Evolutionary conservation across 92 coral and sea anemone genomes (phyloP), one percentile per base, ranked within the genome.

Genomic region (Paramuricea clavata): DNA sequence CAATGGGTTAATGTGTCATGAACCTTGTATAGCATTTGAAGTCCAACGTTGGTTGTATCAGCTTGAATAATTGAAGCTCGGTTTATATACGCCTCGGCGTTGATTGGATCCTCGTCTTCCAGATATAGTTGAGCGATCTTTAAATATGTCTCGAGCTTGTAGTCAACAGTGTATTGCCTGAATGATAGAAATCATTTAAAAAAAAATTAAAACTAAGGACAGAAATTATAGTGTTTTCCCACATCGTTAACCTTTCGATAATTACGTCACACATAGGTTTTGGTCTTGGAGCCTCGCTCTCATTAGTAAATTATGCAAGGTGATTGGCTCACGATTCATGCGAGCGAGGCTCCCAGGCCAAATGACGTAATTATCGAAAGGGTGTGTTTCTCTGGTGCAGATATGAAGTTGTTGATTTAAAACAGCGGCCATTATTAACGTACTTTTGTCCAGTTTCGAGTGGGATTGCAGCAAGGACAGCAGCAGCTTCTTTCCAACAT

Each of bases 371-470:
- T n/a, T n/a, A n/a, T n/a, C n/a, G n/a, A n/a, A n/a, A n/a, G n/a
- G n/a, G n/a, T n/a, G n/a, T n/a, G n/a, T n/a, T n/a, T n/a, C n/a
- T n/a, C n/a, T n/a, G n/a, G n/a, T n/a, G n/a, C n/a, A n/a, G n/a
- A n/a, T n/a, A n/a, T n/a, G n/a, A n/a, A n/a, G n/a, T n/a, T n/a
- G n/a, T n/a, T n/a, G n/a, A n/a, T n/a, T n/a, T n/a, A n/a, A n/a
- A n/a, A n/a, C n/a, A n/a, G n/a, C n/a, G n/a, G n/a, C n/a, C n/a
- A n/a, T n/a, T n/a, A n/a, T n/a, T 8, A 12, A 59, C 73, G 12
- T 69, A 94, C 98, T 97, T 96, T 86, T 96, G 98, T 12, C 98
- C 98, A 21, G 98, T 94, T 72, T 96, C 98, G 0, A 96, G 81
- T 26, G 98, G 98, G 74, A 96, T 96, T 36, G 96, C 98, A 21